Conservation (phyloP, 1,140 invertebrate species). For the Melanaphis sacchari region DNA sequence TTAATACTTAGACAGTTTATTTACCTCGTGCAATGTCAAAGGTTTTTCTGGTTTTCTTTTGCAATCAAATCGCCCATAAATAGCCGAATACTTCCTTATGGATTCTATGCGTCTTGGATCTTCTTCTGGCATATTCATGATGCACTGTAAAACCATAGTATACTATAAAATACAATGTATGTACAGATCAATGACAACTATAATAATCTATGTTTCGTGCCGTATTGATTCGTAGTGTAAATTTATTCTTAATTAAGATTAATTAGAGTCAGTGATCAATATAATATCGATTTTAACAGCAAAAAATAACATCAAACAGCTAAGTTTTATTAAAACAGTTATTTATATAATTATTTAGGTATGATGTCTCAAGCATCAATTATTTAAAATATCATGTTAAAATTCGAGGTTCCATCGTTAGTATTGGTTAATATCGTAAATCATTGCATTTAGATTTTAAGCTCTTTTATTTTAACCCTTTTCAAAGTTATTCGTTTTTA, state of each 20-base stretch:
- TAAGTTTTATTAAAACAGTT: background rate
- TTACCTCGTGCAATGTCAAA: slow-evolving; percentile 91
- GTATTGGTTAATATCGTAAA: background rate
- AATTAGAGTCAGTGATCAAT: background rate
- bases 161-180: background rate
- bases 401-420: background rate
- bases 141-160: slow-evolving; percentile 67
- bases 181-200: background rate
- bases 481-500: too few relatives aligned
- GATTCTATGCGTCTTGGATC: slow-evolving; percentile 90
- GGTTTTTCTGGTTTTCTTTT: slow-evolving; percentile 96
- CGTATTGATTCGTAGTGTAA: background rate
- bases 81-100: slow-evolving; percentile 93
- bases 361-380: background rate
- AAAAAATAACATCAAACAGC: background rate
- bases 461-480: too few relatives aligned
- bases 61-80: slow-evolving; percentile 95
- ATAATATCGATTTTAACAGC: background rate
- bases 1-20: background rate
- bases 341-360: background rate
- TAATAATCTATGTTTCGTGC: background rate
- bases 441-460: background rate
- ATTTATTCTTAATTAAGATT: background rate
- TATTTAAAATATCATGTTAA: background rate
- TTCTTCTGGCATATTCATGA: slow-evolving; percentile 87